phyloP scores from a whole-genome alignment of 2,888 invertebrate genomes.

The Pheosia tremula region DNA sequence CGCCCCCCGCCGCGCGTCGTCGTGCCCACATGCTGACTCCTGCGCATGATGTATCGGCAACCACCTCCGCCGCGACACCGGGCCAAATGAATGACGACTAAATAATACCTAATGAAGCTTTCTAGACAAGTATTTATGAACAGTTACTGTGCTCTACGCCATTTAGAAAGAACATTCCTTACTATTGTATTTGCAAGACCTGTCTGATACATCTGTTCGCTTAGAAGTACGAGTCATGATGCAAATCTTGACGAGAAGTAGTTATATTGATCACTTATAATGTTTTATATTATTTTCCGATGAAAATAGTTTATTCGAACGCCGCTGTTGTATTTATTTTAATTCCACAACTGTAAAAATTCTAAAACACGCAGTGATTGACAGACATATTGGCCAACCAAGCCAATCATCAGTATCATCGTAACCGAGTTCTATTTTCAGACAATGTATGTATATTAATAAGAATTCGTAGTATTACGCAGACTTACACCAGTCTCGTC shows the following conservation, averaged over 20 bases:
- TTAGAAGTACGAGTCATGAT: no score
- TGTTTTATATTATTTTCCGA: no score
- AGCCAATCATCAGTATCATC: no score
- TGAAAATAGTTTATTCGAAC: no score
- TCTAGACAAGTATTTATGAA: slow-evolving; percentile 2
- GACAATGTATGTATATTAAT: background rate
- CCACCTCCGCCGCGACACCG: slow-evolving; percentile 20
- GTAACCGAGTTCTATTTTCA: slow-evolving; percentile 1
- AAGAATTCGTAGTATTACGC: background rate
- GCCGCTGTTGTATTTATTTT: no score
- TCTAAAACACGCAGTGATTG: no score
- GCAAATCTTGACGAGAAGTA: no score
- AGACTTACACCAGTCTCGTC: background rate
- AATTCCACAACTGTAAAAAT: no score
- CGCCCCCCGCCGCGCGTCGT: slow-evolving; percentile 12
- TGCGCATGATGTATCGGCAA: slow-evolving; percentile 27
- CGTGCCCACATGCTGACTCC: slow-evolving; percentile 2
- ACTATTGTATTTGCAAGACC: no score
- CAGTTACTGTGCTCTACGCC: background rate
- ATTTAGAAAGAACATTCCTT: no score
- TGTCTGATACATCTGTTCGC: no score
- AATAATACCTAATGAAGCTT: slow-evolving; percentile 5
- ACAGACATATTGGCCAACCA: background rate
- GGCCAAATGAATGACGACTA: slow-evolving; percentile 16
- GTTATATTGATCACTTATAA: no score